Evolutionary conservation across 2,888 invertebrate genomes (phyloP), one percentile per base, ranked within the genome.

Genomic region (Caenorhabditis virilis): DNA sequence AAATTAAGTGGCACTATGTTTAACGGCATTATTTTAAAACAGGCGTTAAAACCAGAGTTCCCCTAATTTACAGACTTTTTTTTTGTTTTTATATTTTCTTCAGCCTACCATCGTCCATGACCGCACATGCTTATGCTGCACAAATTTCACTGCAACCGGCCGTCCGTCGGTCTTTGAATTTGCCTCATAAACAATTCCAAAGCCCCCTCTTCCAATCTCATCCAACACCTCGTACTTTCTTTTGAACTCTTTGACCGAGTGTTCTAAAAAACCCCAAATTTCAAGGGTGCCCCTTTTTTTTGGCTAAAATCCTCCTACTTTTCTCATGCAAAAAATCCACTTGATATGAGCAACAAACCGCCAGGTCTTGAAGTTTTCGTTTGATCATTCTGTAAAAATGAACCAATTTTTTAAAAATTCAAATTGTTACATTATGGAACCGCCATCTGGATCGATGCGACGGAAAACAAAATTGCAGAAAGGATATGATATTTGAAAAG

Each of bases 91-190:
- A n/a, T n/a, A n/a, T n/a, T n/a, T n/a, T n/a, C n/a, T n/a, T 30
- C 30, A 9, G 5, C 9, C 46, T 46, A 72, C 68, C 69, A 69
- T 62, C 20, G 69, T 72, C 81, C 81, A 81, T 22, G 79, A 79
- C n/a, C 78, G 56, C 15, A 81, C 76, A 47, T 76, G 69, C 43
- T 78, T 72, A 49, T 82, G 71, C 58, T 82, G 78, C 50, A 81
- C 74, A 49, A 82, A 81, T 50, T 80, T 80, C 7, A 81, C 79
- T 16, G 81, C 81, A 23, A 82, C 79, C 15, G 81, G 78, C 57
- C 48, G 59, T 25, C 65, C 64, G 30, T 78, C 78, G 4, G 43
- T 18, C n/a, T 69, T 52, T 0, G 76, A 61, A 26, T 62, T 56
- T 33, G 59, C 72, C 48, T 72, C 69, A 53, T 80, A 80, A 23